Conservation (phyloP, 1,140 invertebrate species). For the Scaptomyza hsui region DNA sequence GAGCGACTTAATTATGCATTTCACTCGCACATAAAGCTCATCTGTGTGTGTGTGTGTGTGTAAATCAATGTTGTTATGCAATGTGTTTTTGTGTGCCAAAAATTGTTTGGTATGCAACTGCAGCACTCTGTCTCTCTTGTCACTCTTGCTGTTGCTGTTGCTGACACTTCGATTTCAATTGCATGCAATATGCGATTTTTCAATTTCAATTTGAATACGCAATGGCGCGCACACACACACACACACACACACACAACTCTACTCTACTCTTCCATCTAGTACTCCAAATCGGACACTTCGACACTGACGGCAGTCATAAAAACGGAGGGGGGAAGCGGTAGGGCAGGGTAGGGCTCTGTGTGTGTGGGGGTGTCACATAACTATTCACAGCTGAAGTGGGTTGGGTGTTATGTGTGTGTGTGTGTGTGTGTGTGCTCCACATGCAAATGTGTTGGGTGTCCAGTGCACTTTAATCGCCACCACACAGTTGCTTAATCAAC, state of each 20-base stretch:
- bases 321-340: no score
- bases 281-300: not conserved
- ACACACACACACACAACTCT: not conserved
- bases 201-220: constrained; percentile 79
- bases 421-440: constrained; percentile 29
- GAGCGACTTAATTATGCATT: constrained; percentile 73
- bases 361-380: not conserved
- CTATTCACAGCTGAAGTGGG: not conserved
- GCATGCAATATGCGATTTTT: constrained; percentile 79
- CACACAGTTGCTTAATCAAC: constrained; percentile 80
- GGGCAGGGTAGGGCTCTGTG: not conserved
- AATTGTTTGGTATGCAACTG: constrained; percentile 43
- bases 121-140: constrained; percentile 14
- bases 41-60: constrained; percentile 15
- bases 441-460: constrained; percentile 68
- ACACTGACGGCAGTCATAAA: no score
- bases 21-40: not conserved
- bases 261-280: constrained; percentile 10
- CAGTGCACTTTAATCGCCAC: constrained; percentile 75
- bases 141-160: constrained; percentile 62
- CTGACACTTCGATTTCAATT: constrained; percentile 80
- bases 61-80: constrained; percentile 51
- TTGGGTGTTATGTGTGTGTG: constrained; percentile 11
- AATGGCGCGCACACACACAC: constrained; percentile 38
- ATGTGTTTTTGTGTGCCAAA: constrained; percentile 51